These are phyloP conservation scores for Pelodiscus sinensis DNA, from an alignment of 2,113 vertebrate species.

Conservation along the genomic window DNA sequence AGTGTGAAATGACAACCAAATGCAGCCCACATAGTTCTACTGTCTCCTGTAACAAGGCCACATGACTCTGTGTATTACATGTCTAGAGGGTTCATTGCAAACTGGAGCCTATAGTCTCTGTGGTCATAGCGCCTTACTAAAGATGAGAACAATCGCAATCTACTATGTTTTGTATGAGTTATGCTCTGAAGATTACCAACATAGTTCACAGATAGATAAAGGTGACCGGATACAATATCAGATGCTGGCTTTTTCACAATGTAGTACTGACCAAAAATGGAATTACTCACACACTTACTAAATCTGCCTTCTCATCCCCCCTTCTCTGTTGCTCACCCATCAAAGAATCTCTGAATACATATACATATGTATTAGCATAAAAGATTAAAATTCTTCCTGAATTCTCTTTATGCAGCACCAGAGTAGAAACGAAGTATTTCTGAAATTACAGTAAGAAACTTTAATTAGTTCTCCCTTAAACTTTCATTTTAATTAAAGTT, in stretches of 20 bases:
- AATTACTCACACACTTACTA: slow-evolving; percentile 47
- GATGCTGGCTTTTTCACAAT: slow-evolving; percentile 23
- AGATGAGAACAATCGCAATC: neutral
- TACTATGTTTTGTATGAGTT: slow-evolving; percentile 27
- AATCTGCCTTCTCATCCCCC: slow-evolving; percentile 55
- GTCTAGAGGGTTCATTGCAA: neutral
- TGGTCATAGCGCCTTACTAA: neutral
- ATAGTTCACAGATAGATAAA: slow-evolving; percentile 48
- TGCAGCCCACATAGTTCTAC: rapidly evolving
- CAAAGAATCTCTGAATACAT: slow-evolving; percentile 54
- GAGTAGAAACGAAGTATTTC: slow-evolving; percentile 5
- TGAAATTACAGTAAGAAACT: slow-evolving; percentile 9
- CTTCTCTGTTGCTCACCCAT: slow-evolving; percentile 21
- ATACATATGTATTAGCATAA: slow-evolving; percentile 54
- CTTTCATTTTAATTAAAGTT: slow-evolving; percentile 5
- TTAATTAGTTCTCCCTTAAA: neutral
- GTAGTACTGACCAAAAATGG: slow-evolving; percentile 4
- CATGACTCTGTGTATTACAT: rapidly evolving
- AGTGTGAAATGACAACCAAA: neutral
- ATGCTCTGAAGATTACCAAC: slow-evolving; percentile 27
- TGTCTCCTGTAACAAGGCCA: neutral
- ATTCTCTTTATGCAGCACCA: slow-evolving; percentile 7
- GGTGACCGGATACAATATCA: slow-evolving; percentile 54
- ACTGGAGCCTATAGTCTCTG: neutral
- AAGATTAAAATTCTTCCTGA: slow-evolving; percentile 44